Base-by-base conservation (phyloP, 2,888 invertebrate genomes). In the Alitta virens region DNA sequence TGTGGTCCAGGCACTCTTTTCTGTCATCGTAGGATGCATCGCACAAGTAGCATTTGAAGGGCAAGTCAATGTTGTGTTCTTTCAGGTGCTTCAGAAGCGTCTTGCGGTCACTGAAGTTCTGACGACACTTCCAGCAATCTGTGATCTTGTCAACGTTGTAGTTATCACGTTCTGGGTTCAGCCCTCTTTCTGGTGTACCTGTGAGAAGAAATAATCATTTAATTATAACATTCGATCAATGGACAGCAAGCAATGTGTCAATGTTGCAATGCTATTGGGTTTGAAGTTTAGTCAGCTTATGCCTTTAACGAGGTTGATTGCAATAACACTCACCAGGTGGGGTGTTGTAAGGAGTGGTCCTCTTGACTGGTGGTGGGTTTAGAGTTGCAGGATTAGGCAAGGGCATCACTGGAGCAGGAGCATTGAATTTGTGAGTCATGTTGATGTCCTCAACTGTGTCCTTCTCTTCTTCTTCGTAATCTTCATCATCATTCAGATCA, bases 31-130 rank as follows among this genome's bases (percentile, higher is more conserved):
- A 95, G 0, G 92, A 91, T 9, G 88, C 89, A 74, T 94, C 94
- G 79, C 96, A 96, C 0, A 96, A 85, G 82, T 95, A 94, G 77
- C 96, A 96, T 82, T 94, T 94, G 84, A 91, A 94, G 1, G 82
- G 78, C n/a, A 5, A 91, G 63, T 79, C 80, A 55, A 76, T 75
- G 64, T 72, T 76, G 69, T 79, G 78, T 62, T 78, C 80, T 64
- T 78, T 79, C 25, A 79, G 70, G 53, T 80, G 80, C 3, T 75
- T 71, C n/a, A 76, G 71, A 16, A 79, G 68, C 16, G 72, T 64
- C 63, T 78, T 77, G 46, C 78, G 68, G 3, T 74, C 72, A 14
- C 70, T 66, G 64, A 77, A 80, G 56, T 69, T 67, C 53, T 71
- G 69, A 0, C 66, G 67, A 60, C 80, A 80, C 63, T 78, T 77